Evolutionary conservation across 1,140 invertebrate species (phyloP).

Genomic region (Ladona fulva): DNA sequence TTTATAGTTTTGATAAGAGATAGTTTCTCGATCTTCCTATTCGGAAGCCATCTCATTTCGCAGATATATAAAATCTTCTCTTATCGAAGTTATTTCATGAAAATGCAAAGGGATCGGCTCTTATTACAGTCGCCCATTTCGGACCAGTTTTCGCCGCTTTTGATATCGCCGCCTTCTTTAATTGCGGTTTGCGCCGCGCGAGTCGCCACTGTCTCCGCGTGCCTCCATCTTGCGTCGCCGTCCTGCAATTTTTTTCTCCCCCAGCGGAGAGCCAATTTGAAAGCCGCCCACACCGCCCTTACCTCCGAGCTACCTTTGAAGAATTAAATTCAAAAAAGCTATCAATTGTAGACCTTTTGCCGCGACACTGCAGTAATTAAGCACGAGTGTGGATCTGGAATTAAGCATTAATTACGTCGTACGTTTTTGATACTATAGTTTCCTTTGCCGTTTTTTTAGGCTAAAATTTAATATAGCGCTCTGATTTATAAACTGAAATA

Average conservation of each 20-base stretch:
- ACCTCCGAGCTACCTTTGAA: not conserved
- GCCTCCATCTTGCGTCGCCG: no score
- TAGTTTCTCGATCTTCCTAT: no score
- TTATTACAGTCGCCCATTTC: no score
- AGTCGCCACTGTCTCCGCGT: no score
- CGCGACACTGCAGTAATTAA: not conserved
- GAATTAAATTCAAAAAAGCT: not conserved
- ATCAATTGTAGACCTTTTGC: not conserved
- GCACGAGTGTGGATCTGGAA: not conserved
- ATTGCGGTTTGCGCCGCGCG: no score
- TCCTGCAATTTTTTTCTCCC: not conserved
- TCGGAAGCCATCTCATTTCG: no score
- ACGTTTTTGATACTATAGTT: conserved; percentile 2
- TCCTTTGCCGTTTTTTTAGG: not conserved
- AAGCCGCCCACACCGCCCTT: not conserved
- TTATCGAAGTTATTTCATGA: no score
- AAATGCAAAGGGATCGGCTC: no score
- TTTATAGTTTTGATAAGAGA: no score
- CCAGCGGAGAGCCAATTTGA: not conserved
- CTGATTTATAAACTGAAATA: not conserved
- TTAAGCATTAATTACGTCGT: conserved; percentile 1
- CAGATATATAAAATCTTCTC: no score
- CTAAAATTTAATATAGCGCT: not conserved
- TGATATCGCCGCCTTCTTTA: no score
- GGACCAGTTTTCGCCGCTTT: no score